These are phyloP conservation scores for Drosophila carrolli DNA, from an alignment of 1,140 invertebrate species.

Conservation along the genomic window DNA sequence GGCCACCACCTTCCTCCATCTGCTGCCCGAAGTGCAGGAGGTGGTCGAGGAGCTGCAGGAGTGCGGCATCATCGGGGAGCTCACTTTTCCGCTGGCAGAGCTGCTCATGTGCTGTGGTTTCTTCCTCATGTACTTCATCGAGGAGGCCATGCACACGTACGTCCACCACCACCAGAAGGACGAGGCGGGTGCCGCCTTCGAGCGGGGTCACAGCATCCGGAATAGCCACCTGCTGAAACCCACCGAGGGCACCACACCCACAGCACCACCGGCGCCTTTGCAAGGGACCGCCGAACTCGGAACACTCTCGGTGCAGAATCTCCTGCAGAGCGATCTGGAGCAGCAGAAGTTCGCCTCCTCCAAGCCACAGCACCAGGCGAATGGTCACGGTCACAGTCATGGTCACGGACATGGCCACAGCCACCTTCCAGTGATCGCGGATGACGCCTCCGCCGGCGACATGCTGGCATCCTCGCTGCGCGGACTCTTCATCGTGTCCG, in stretches of 20 bases:
- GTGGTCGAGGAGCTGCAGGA: slow-evolving; percentile 87
- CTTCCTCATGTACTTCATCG: slow-evolving; percentile 93
- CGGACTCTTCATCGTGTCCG: slow-evolving; percentile 92
- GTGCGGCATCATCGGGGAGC: slow-evolving; percentile 84
- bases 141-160: slow-evolving; percentile 91
- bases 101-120: slow-evolving; percentile 91
- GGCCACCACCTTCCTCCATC: slow-evolving; percentile 94
- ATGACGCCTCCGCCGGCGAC: slow-evolving; percentile 84
- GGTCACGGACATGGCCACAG: slow-evolving; percentile 78
- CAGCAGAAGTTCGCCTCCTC: slow-evolving; percentile 64
- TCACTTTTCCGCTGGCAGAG: slow-evolving; percentile 89
- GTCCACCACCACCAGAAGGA: slow-evolving; percentile 85
- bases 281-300: slow-evolving; percentile 16
- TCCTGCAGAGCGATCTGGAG: slow-evolving; percentile 65
- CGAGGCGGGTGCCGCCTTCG: slow-evolving; percentile 68
- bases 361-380: slow-evolving; percentile 31
- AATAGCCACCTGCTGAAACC: slow-evolving; percentile 73
- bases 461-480: slow-evolving; percentile 89
- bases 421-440: slow-evolving; percentile 85
- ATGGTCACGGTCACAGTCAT: slow-evolving; percentile 56
- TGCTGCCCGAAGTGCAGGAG: slow-evolving; percentile 94
- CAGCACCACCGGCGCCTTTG: background rate
- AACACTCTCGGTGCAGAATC: slow-evolving; percentile 64
- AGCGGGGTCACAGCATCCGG: slow-evolving; percentile 75
- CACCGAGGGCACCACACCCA: slow-evolving; percentile 11